These are phyloP conservation scores for Blennius ocellaris DNA, from an alignment of 2,113 vertebrate species.

Conservation along the genomic window DNA sequence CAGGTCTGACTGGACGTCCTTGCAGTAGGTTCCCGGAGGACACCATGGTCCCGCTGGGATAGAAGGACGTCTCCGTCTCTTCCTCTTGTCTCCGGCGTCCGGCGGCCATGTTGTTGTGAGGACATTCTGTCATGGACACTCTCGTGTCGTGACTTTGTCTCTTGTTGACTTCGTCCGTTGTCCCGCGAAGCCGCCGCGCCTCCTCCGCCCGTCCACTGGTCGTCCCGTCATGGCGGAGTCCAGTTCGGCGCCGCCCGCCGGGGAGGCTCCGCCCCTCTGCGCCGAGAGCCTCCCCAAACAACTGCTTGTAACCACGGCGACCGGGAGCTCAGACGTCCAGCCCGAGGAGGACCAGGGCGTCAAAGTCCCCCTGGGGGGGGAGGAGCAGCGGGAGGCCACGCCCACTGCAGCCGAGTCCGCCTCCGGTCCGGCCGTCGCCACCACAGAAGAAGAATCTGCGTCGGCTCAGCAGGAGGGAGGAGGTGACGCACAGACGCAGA, in stretches of 20 bases:
- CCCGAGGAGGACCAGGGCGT: background rate
- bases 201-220: background rate
- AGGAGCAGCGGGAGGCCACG: constrained; percentile 37
- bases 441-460: constrained; percentile 48
- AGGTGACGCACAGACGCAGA: too few species aligned
- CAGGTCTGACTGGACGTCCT: constrained; percentile 30
- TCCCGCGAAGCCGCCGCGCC: background rate
- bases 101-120: constrained; percentile 33
- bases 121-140: background rate
- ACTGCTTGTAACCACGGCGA: background rate
- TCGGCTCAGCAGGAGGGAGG: constrained; percentile 1
- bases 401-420: constrained; percentile 30
- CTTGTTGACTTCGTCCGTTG: background rate
- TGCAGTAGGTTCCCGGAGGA: too few species aligned
- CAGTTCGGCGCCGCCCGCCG: constrained; percentile 5
- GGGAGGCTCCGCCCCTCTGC: background rate
- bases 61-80: constrained; percentile 25
- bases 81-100: too few species aligned
- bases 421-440: background rate
- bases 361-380: background rate
- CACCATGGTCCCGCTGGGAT: constrained; percentile 8
- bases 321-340: background rate
- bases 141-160: background rate
- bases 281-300: constrained; percentile 26
- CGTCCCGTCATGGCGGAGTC: constrained; percentile 63